Base-by-base conservation (phyloP, 2,888 invertebrate genomes). In the Nomada flava region DNA sequence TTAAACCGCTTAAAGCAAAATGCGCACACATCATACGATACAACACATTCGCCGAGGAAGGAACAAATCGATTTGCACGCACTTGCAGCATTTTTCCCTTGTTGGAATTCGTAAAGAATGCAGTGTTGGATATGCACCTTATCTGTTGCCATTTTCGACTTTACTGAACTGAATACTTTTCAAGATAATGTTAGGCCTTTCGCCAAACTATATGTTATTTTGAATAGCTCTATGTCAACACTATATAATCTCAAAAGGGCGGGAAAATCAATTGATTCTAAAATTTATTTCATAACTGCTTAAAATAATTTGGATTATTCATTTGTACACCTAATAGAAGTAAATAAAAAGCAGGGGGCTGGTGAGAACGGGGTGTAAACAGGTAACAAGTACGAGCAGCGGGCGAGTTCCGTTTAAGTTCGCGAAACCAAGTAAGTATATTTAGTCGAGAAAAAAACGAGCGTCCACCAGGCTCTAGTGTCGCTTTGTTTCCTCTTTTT, bases 1-100 rank as follows among this genome's bases (percentile, higher is more conserved):
- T 23, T 55, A 55, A 55, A 55, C 55, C 55, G 23, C 23, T 13
- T 55, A 23, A 55, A 55, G 10, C 55, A 55, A 55, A 55, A 55
- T 55, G 20, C 23, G 13, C 23, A 55, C 55, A 9, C 23, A 55
- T 55, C 23, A 26, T 55, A 23, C 23, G 23, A 23, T 55, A 55
- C 55, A 23, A 55, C 23, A 55, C 55, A 13, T 23, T 55, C 55
- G 55, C 23, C 9, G 11, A 55, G 63, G 69, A 50, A 42, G 60
- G 59, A 29, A 50, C 70, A 76, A 76, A 65, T 76, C 71, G 76
- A 59, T 71, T 76, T 64, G 57, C 71, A 71, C 52, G 44, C 59
- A 59, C 65, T 65, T 64, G 23, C 71, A 71, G 64, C 70, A 62
- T 62, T 53, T 65, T 55, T 55, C 11, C 23, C 55, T 10, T 55